Conservation (phyloP, 2,113 vertebrate species). For the Takifugu flavidus region DNA sequence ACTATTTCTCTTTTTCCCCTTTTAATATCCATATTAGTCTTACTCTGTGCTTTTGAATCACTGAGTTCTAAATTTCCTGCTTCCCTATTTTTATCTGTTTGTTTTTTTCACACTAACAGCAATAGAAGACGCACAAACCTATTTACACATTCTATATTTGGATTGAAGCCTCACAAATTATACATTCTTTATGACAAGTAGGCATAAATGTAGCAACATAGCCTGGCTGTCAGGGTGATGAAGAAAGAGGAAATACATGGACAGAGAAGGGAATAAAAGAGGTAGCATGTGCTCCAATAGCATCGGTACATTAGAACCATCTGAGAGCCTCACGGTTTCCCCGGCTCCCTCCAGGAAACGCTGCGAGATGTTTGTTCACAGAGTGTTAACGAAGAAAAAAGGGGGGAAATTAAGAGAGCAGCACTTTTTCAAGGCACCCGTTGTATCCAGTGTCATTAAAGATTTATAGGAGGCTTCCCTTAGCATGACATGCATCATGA, state of each 20-base stretch:
- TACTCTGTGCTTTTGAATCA: too few relatives aligned
- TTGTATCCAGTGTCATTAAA: constrained; percentile 96
- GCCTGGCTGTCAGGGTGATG: constrained; percentile 82
- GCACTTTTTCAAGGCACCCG: constrained; percentile 93
- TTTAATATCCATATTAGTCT: too few relatives aligned
- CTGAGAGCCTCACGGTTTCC: constrained; percentile 91
- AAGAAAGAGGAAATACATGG: constrained; percentile 38
- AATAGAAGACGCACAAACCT: too few relatives aligned
- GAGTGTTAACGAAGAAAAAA: constrained; percentile 92
- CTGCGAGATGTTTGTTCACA: constrained; percentile 86
- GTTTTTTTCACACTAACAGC: too few relatives aligned
- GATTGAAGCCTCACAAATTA: neutral
- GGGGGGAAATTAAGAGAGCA: constrained; percentile 91
- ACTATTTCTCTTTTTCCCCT: too few relatives aligned
- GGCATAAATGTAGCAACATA: constrained; percentile 80
- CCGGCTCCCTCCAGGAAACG: constrained; percentile 86
- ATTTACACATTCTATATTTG: too few relatives aligned
- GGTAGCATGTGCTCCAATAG: constrained; percentile 82
- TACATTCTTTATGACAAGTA: constrained; percentile 22
- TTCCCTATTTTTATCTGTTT: too few relatives aligned
- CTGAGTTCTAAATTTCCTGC: too few relatives aligned
- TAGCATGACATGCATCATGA: constrained; percentile 88
- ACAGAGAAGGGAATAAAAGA: neutral
- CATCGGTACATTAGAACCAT: constrained; percentile 88
- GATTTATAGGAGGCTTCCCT: constrained; percentile 92